Percentiles rank a stretch among this genome's conserved stretches.
phyloP scores from a whole-genome alignment of 2,888 invertebrate species.

The Aporophyla nigra region DNA sequence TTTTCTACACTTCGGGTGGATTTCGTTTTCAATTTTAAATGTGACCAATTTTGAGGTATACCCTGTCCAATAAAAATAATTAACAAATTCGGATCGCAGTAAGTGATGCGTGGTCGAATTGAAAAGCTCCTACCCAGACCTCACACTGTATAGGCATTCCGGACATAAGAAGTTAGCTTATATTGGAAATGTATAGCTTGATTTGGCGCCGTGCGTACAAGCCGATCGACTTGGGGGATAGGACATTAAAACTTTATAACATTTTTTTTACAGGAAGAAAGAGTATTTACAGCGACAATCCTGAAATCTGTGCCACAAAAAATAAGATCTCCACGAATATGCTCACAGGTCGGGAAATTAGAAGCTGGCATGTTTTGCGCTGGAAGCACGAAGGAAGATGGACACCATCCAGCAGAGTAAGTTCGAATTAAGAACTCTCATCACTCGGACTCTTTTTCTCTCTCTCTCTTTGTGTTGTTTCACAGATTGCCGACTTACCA shows the following conservation, averaged over 20 bases:
- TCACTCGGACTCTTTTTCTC: too few relatives aligned
- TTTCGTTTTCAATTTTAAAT: too few relatives aligned
- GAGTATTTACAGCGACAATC: background rate
- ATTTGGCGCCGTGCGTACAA: too few relatives aligned
- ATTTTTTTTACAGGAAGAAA: conserved; percentile 13
- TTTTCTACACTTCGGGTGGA: too few relatives aligned
- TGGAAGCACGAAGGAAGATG: conserved; percentile 59
- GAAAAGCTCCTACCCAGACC: too few relatives aligned
- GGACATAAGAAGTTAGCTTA: too few relatives aligned
- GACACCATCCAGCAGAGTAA: conserved; percentile 32
- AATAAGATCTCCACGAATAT: conserved; percentile 23
- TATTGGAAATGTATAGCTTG: too few relatives aligned
- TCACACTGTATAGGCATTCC: too few relatives aligned
- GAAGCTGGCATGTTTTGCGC: conserved; percentile 75
- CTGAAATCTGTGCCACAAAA: conserved; percentile 22
- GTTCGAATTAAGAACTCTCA: background rate
- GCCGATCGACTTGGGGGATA: background rate
- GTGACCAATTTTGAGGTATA: too few relatives aligned
- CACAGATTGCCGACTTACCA: background rate
- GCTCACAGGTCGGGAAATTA: conserved; percentile 33
- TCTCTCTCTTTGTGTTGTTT: background rate
- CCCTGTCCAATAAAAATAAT: too few relatives aligned
- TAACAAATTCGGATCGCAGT: too few relatives aligned
- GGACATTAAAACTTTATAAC: background rate
- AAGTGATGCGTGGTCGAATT: too few relatives aligned